phyloP scores from a whole-genome alignment of 2,113 vertebrate genomes.

The Anhinga rufa region DNA sequence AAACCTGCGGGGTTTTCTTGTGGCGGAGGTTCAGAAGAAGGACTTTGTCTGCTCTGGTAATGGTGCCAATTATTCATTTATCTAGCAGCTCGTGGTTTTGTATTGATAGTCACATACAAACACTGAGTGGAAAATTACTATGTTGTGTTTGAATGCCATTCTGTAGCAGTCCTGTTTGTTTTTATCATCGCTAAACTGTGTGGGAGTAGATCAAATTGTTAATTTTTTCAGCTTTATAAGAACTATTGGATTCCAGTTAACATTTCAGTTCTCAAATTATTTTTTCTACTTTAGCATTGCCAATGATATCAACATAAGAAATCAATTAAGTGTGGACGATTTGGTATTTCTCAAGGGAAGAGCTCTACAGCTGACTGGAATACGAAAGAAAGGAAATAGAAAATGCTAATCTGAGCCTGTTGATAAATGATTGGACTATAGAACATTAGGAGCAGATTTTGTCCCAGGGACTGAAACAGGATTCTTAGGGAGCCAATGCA shows the following conservation, averaged over 20 bases:
- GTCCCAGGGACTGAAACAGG: background rate
- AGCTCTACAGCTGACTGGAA: background rate
- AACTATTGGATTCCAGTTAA: conserved; percentile 34
- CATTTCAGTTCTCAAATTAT: background rate
- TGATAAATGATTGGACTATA: background rate
- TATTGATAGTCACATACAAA: background rate
- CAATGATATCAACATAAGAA: conserved; percentile 21
- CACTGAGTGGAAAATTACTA: background rate
- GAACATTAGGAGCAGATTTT: background rate
- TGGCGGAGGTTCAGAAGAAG: conserved; percentile 96
- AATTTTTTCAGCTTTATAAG: background rate
- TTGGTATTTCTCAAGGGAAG: conserved; percentile 14
- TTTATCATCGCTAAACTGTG: background rate
- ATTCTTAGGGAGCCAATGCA: background rate
- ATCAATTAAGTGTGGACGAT: conserved; percentile 37
- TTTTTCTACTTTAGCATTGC: background rate
- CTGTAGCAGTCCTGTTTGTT: background rate
- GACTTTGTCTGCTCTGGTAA: conserved; percentile 93
- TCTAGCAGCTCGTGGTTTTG: background rate
- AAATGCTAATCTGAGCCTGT: background rate
- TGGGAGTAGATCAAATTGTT: conserved; percentile 5
- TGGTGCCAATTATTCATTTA: background rate
- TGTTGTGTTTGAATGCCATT: background rate
- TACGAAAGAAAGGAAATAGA: conserved; percentile 14
- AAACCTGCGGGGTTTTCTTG: conserved; percentile 91